Percentiles rank a stretch among this genome's conserved stretches.
Conservation (phyloP, 1,140 invertebrate species). For the Chrysomallon squamiferum region DNA sequence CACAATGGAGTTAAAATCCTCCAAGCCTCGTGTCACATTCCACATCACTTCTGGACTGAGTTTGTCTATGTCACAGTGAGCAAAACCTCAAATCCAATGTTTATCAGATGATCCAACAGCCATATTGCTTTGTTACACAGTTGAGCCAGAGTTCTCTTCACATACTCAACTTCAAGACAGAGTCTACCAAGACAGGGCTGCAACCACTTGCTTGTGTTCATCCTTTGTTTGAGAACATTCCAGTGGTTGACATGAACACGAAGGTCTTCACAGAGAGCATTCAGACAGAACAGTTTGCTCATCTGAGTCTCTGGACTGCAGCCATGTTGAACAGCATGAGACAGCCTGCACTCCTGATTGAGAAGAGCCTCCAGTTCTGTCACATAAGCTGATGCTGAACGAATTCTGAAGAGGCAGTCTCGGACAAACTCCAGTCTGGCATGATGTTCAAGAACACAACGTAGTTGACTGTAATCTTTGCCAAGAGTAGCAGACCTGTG, state of each 20-base stretch:
- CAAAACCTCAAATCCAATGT: constrained; percentile 60
- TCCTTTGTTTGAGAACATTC: constrained; percentile 58
- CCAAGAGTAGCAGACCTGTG: constrained; percentile 39
- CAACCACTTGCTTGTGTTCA: constrained; percentile 55
- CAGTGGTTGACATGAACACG: constrained; percentile 57
- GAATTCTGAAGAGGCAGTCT: constrained; percentile 50
- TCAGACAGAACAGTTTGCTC: constrained; percentile 58
- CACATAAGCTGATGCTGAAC: constrained; percentile 44
- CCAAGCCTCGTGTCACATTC: constrained; percentile 58
- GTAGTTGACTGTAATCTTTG: constrained; percentile 45
- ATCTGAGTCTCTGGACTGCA: constrained; percentile 38
- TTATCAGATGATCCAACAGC: constrained; percentile 56
- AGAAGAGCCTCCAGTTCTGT: constrained; percentile 52
- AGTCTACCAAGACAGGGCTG: constrained; percentile 41
- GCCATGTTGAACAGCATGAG: constrained; percentile 52
- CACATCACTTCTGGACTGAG: constrained; percentile 56
- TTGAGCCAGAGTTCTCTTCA: constrained; percentile 37
- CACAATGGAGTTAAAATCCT: constrained; percentile 59
- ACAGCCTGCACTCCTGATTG: constrained; percentile 47
- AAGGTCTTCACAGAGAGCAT: constrained; percentile 59
- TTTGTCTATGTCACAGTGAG: constrained; percentile 51
- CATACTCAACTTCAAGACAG: constrained; percentile 45
- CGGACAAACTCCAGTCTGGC: constrained; percentile 51
- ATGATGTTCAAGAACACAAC: constrained; percentile 46
- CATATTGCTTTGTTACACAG: constrained; percentile 51